Conservation (phyloP, 2,797 vertebrate genomes). For the Spinus pinus region DNA sequence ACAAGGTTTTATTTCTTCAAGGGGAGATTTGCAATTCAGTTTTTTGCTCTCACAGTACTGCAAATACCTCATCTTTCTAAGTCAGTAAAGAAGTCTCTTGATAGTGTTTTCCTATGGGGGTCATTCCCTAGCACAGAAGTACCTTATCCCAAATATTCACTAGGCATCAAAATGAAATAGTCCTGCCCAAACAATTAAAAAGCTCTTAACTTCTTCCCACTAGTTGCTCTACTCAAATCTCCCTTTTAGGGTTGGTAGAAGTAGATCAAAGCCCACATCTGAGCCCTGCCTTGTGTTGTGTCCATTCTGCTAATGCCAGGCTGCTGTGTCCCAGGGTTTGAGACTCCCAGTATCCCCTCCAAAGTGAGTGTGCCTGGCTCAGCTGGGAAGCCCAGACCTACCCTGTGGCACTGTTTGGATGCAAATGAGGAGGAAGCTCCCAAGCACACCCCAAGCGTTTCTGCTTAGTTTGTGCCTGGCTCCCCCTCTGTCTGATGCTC, state of each 20-base stretch:
- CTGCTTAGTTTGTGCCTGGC: background rate
- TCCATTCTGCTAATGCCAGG: background rate
- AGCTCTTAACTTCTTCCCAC: background rate
- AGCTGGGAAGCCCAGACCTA: background rate
- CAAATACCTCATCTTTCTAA: background rate
- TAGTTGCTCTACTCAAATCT: background rate
- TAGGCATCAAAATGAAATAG: background rate
- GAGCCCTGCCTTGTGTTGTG: background rate
- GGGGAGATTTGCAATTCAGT: background rate
- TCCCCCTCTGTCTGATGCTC: background rate
- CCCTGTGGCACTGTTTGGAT: background rate
- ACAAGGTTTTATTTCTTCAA: background rate
- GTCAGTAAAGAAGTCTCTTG: background rate
- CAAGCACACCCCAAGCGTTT: rapidly evolving
- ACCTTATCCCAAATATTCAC: background rate
- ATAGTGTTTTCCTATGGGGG: background rate
- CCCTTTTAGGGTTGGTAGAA: background rate
- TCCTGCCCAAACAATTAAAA: background rate
- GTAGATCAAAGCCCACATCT: background rate
- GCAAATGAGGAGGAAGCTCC: background rate
- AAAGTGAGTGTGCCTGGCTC: background rate
- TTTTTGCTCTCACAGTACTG: background rate
- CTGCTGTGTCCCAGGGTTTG: background rate
- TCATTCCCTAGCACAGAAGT: background rate
- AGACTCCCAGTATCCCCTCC: background rate